A percentile compares a stretch with the other conserved stretches of the same genome.
These are phyloP conservation scores for Macrotus californicus DNA, from an alignment of 2,113 vertebrate genomes.

Conservation along the genomic window DNA sequence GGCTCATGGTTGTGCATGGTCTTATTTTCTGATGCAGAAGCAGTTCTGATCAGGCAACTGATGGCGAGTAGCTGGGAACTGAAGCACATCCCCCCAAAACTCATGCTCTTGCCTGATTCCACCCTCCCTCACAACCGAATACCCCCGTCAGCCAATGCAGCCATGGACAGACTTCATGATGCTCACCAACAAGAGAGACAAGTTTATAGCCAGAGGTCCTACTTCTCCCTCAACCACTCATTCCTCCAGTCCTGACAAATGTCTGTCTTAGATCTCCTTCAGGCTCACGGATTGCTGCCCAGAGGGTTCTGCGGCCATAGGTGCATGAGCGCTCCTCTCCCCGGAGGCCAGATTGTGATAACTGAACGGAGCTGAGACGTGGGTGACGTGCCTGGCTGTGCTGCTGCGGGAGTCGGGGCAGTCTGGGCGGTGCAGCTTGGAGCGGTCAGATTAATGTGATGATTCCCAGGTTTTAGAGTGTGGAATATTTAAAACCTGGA, in stretches of 20 bases:
- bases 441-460: not conserved
- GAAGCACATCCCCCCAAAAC: not conserved
- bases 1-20: not conserved
- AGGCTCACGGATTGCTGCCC: not conserved
- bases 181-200: not conserved
- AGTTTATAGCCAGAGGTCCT: no score
- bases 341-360: rapidly evolving
- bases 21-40: not conserved
- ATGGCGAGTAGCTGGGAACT: not conserved
- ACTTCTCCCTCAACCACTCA: not conserved
- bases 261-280: not conserved
- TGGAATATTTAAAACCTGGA: not conserved
- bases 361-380: not conserved
- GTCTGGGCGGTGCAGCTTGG: not conserved
- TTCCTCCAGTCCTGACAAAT: not conserved
- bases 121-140: not conserved
- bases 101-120: not conserved
- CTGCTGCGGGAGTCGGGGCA: not conserved
- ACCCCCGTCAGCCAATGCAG: not conserved
- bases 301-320: not conserved
- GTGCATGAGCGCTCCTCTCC: not conserved
- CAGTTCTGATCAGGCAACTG: not conserved
- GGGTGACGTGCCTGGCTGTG: rapidly evolving
- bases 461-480: not conserved
- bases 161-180: not conserved